Evolutionary conservation across 1,140 invertebrate species (phyloP).

Genomic region (Neocloeon triangulifer): DNA sequence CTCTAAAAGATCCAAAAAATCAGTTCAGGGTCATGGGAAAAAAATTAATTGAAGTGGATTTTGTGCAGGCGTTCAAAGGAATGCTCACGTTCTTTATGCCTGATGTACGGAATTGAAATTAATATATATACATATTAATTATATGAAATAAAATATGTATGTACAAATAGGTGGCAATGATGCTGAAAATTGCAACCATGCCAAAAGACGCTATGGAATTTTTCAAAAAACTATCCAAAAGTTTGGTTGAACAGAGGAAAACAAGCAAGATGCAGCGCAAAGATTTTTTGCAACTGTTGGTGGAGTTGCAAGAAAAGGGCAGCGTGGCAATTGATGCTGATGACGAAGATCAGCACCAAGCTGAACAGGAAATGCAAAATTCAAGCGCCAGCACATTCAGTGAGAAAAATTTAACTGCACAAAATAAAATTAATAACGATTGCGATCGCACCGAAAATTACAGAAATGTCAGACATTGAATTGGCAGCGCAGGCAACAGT

Average conservation of each 20-base stretch:
- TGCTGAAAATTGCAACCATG: not conserved
- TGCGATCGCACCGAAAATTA: not conserved
- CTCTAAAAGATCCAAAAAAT: constrained; percentile 23
- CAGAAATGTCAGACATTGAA: constrained; percentile 5
- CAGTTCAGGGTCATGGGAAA: constrained; percentile 20
- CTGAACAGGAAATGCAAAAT: constrained; percentile 1
- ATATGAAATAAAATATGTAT: too few species aligned
- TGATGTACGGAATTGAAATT: constrained; percentile 7
- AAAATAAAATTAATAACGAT: too few species aligned
- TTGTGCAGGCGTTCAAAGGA: too few species aligned
- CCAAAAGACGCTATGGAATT: too few species aligned
- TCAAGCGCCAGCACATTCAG: too few species aligned
- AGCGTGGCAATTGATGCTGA: constrained; percentile 7
- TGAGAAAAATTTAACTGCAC: too few species aligned
- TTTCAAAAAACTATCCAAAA: too few species aligned
- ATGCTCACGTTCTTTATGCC: constrained; percentile 9
- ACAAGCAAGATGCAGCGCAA: not conserved
- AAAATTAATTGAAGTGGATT: constrained; percentile 7
- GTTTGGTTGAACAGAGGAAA: too few species aligned
- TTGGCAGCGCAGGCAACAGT: constrained; percentile 12
- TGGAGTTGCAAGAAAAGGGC: constrained; percentile 13
- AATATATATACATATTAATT: constrained; percentile 4
- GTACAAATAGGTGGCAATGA: not conserved
- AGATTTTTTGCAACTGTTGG: constrained; percentile 13
- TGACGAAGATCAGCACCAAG: not conserved